These are phyloP conservation scores for Columbina picui DNA, from an alignment of 2,113 vertebrate species.

Conservation along the genomic window DNA sequence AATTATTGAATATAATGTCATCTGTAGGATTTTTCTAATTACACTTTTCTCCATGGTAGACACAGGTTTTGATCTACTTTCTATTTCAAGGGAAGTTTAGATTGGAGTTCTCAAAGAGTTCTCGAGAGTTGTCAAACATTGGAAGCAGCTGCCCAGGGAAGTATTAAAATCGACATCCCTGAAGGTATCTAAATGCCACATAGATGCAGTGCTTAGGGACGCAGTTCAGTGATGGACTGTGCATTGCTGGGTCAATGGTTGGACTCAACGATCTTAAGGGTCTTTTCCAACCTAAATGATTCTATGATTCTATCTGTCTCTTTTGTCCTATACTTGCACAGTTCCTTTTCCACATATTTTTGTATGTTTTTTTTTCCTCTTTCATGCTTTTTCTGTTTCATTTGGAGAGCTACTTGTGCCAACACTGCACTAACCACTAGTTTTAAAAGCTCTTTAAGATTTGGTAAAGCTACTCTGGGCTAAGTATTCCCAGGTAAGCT, in stretches of 20 bases:
- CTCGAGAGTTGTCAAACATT: too few species aligned
- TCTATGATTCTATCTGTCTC: neutral
- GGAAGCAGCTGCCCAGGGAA: neutral
- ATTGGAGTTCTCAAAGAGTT: too few species aligned
- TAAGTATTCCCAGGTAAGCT: neutral
- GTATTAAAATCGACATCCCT: too few species aligned
- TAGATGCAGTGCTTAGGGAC: too few species aligned
- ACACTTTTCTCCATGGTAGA: neutral
- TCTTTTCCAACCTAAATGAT: too few species aligned
- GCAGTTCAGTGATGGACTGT: neutral
- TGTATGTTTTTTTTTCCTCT: accelerated
- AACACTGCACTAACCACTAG: neutral
- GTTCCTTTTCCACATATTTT: neutral
- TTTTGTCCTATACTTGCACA: neutral
- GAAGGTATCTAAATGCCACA: neutral
- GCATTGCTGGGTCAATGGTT: too few species aligned
- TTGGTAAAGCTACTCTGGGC: neutral
- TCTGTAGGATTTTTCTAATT: neutral
- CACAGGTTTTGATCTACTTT: neutral
- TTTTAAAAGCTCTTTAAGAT: neutral
- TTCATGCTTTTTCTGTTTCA: neutral
- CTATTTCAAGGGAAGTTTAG: neutral
- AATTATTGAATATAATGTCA: neutral
- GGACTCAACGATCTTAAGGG: too few species aligned
- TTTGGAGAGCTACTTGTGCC: neutral